phyloP scores from a whole-genome alignment of 1,140 invertebrate species.

The Nasonia giraulti region DNA sequence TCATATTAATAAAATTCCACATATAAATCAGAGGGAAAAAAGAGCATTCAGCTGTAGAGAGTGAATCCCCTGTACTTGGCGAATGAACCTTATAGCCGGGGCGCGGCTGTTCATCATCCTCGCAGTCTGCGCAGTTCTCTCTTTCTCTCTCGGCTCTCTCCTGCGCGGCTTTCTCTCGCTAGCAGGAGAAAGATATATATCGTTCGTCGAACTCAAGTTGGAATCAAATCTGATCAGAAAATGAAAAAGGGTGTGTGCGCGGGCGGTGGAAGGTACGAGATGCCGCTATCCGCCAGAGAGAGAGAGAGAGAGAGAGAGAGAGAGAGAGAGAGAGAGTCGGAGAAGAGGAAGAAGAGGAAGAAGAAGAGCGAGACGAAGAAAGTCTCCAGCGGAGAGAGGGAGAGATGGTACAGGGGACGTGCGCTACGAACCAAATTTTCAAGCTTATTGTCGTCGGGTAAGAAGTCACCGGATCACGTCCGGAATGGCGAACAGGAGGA shows the following conservation, averaged over 20 bases:
- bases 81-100: slow-evolving; percentile 43
- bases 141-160: neutral
- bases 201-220: slow-evolving; percentile 32
- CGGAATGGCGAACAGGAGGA: slow-evolving; percentile 14
- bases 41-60: slow-evolving; percentile 51
- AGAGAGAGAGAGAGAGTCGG: neutral
- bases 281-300: neutral
- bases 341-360: neutral
- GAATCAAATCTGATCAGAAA: slow-evolving; percentile 47
- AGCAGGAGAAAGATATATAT: slow-evolving; percentile 19
- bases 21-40: slow-evolving; percentile 39
- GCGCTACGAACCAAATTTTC: slow-evolving; percentile 49
- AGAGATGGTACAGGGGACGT: slow-evolving; percentile 21
- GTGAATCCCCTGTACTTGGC: slow-evolving; percentile 54
- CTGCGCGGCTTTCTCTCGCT: neutral
- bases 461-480: slow-evolving; percentile 52
- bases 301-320: neutral
- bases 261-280: neutral
- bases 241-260: slow-evolving; percentile 19
- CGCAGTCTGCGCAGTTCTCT: neutral
- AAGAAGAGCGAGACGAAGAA: neutral
- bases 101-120: slow-evolving; percentile 33
- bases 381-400: neutral
- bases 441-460: slow-evolving; percentile 51
- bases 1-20: slow-evolving; percentile 48